Percentiles rank a stretch among this genome's conserved stretches.
These are phyloP conservation scores for Halisarca cf. caerulea DNA, from an alignment of 37 sponge, comb jelly and placozoan species.

Conservation along the genomic window DNA sequence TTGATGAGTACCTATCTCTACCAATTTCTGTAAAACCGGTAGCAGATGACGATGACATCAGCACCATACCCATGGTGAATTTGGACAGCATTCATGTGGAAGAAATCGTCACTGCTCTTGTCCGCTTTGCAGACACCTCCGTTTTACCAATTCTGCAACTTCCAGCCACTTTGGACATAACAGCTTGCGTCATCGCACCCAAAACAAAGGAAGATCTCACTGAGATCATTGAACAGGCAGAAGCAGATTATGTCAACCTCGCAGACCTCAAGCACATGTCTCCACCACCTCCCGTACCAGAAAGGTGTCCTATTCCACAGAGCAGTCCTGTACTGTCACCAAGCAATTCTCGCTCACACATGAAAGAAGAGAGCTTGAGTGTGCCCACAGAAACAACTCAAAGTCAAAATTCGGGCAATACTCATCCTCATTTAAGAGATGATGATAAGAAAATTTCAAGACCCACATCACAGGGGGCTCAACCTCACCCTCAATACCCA, in stretches of 20 bases:
- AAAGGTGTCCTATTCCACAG: background rate
- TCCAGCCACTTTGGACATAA: background rate
- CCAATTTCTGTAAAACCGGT: background rate
- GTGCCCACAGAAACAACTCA: too few species aligned
- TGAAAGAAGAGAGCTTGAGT: too few species aligned
- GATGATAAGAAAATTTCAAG: too few species aligned
- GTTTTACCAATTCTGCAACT: background rate
- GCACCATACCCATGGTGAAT: background rate
- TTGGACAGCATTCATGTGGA: background rate
- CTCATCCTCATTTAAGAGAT: too few species aligned
- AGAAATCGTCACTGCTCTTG: background rate
- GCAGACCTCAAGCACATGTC: background rate
- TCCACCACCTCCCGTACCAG: background rate
- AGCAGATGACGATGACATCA: background rate
- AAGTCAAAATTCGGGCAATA: too few species aligned
- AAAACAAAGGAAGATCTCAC: background rate
- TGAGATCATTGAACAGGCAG: background rate
- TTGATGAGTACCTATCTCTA: background rate
- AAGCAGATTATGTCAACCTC: background rate
- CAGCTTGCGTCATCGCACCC: background rate
- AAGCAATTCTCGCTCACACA: too few species aligned
- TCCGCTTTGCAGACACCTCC: background rate
- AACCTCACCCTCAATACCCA: too few species aligned
- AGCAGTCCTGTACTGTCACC: background rate
- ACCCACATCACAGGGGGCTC: too few species aligned